Percentiles rank a stretch among this genome's conserved stretches.
Conservation (phyloP, 2,113 vertebrate genomes). For the Mobula hypostoma region DNA sequence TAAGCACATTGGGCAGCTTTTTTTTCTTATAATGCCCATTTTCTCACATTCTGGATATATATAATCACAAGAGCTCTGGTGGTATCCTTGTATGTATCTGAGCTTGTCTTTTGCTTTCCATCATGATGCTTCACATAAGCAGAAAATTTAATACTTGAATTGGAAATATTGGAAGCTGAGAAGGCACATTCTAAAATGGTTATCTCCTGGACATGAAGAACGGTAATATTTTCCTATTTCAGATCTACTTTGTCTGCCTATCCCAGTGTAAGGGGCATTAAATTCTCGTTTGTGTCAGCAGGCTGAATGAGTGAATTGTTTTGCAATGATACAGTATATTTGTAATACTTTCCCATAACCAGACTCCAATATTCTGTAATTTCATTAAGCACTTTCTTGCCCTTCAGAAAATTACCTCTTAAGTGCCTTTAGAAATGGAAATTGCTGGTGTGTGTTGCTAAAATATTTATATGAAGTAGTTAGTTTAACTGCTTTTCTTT, state of each 20-base stretch:
- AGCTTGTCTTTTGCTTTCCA: neutral
- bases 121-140: neutral
- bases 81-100: neutral
- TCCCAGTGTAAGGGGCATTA: neutral
- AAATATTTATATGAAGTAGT: conserved; percentile 25
- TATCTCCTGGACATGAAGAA: neutral
- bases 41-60: neutral
- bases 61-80: neutral
- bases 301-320: neutral
- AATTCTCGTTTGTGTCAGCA: neutral
- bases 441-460: neutral
- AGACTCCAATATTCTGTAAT: neutral
- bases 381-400: neutral
- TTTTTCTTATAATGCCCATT: neutral
- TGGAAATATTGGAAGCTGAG: no score
- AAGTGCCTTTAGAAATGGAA: conserved; percentile 14
- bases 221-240: neutral
- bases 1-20: neutral
- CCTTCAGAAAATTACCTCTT: conserved; percentile 19
- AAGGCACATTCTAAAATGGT: neutral
- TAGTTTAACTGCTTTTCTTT: conserved; percentile 1
- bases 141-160: neutral
- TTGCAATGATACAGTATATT: neutral
- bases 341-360: neutral
- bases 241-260: neutral